phyloP scores from a whole-genome alignment of 1,140 invertebrate species.

The Drosophila pandora region DNA sequence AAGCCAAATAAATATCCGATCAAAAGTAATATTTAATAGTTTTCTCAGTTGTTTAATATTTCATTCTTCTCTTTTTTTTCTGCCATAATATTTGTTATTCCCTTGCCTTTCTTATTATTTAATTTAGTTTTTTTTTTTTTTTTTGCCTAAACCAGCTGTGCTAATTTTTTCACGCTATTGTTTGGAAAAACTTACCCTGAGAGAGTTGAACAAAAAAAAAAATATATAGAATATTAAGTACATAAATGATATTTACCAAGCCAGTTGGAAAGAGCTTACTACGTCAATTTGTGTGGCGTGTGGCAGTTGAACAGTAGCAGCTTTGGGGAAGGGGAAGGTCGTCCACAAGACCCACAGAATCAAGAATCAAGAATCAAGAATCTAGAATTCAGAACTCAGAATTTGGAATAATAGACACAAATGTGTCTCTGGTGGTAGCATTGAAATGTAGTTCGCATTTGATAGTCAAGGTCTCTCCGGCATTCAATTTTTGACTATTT shows the following conservation, averaged over 20 bases:
- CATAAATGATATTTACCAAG: constrained; percentile 52
- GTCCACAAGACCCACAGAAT: constrained; percentile 14
- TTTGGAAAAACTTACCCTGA: constrained; percentile 69
- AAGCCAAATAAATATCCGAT: constrained; percentile 35
- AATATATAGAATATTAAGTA: constrained; percentile 43
- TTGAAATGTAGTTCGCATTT: constrained; percentile 25
- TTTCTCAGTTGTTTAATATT: constrained; percentile 54
- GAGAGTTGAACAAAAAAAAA: constrained; percentile 39
- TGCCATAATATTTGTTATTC: constrained; percentile 70
- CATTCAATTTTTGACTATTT: background rate
- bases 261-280: constrained; percentile 43
- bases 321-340: constrained; percentile 22
- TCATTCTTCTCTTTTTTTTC: constrained; percentile 13
- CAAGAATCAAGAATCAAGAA: constrained; percentile 8
- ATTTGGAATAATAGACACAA: constrained; percentile 16
- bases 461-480: constrained; percentile 17
- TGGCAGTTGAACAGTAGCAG: constrained; percentile 9
- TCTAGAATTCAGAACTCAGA: constrained; percentile 7
- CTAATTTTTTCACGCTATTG: constrained; percentile 74
- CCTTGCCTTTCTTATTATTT: constrained; percentile 36
- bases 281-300: constrained; percentile 51
- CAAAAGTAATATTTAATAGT: constrained; percentile 42
- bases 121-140: constrained; percentile 24
- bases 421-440: constrained; percentile 20
- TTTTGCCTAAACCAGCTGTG: constrained; percentile 57